These are phyloP conservation scores for Chalcis sispes DNA, from an alignment of 2,888 invertebrate genomes.

Conservation along the genomic window DNA sequence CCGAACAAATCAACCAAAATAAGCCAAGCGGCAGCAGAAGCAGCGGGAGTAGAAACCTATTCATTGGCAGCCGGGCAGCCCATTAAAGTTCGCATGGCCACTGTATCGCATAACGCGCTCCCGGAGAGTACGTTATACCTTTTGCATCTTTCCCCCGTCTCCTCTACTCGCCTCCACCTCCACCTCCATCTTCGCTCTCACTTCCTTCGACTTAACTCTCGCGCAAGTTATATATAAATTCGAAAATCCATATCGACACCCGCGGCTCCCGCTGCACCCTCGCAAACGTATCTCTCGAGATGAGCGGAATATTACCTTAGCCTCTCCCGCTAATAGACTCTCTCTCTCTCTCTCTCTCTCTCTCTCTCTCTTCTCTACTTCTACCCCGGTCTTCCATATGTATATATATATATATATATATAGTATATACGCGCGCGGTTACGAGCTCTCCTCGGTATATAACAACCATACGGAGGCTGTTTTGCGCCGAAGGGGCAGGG, in stretches of 20 bases:
- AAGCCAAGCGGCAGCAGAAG: not conserved
- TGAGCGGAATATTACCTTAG: conserved; percentile 18
- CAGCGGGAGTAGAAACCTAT: not conserved
- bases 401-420: not conserved
- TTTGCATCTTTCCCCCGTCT: not conserved
- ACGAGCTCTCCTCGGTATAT: not conserved
- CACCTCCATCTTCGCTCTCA: no score
- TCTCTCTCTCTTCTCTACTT: no score
- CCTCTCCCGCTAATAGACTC: conserved; percentile 30
- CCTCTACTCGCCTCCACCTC: not conserved
- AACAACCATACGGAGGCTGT: conserved; percentile 8
- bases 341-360: no score
- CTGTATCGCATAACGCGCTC: conserved; percentile 1
- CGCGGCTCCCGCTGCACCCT: conserved; percentile 14
- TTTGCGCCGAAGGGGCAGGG: not conserved
- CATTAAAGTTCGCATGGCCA: conserved; percentile 19
- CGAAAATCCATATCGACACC: conserved; percentile 40
- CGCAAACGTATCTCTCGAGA: conserved; percentile 4
- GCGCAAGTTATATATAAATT: conserved; percentile 41
- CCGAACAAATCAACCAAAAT: conserved; percentile 21
- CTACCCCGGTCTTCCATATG: not conserved
- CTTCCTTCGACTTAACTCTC: not conserved
- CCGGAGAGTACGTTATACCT: not conserved
- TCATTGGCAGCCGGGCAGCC: not conserved
- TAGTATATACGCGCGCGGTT: not conserved